Evolutionary conservation across 2,797 vertebrate species (phyloP), one percentile per base, ranked within the genome.

Genomic region (Danio tinwini): DNA sequence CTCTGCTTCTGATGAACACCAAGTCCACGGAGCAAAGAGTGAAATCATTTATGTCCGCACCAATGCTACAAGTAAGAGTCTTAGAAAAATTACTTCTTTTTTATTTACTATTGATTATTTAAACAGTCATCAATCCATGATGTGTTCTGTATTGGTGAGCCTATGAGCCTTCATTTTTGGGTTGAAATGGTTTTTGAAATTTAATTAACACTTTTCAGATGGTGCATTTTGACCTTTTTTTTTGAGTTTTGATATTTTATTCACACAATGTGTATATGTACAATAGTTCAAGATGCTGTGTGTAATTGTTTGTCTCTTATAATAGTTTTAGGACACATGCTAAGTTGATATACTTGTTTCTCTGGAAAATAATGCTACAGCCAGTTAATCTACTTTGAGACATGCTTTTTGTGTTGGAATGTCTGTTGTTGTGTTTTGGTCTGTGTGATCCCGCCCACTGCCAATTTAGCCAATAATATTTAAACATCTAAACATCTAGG

Each of bases 21-120:
- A 96, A 75, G 95, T 95, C 0, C 95, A 96, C 0, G 98, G 98
- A 5, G 98, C 98, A n/a, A 99, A 99, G 91, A 99, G 97, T 5
- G 89, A 96, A 53, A 98, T 99, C 88, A 96, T 97, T 90, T 99
- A 99, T 0, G 91, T 99, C 45, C 96, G 96, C 90, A 99, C 98
- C 72, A 93, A 96, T 0, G 96, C 97, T 81, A 96, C 96, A 0
- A 96, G 98, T 99, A 90, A 95, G 96, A 19, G 5, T 59, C 13
- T 10, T 16, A 37, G 1, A 21, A 37, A 53, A 0, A 13, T 29
- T 29, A 29, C 29, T 29, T 29, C 1, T 29, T 29, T 29, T 1
- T 12, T 17, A 49, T 67, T 10, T 52, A 4, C 6, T 1, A 8
- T 12, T 9, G 11, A 6, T 17, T 39, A 62, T 2, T 29, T 29